phyloP scores from a whole-genome alignment of 1,140 invertebrate genomes.

The Thaumetopoea pityocampa region DNA sequence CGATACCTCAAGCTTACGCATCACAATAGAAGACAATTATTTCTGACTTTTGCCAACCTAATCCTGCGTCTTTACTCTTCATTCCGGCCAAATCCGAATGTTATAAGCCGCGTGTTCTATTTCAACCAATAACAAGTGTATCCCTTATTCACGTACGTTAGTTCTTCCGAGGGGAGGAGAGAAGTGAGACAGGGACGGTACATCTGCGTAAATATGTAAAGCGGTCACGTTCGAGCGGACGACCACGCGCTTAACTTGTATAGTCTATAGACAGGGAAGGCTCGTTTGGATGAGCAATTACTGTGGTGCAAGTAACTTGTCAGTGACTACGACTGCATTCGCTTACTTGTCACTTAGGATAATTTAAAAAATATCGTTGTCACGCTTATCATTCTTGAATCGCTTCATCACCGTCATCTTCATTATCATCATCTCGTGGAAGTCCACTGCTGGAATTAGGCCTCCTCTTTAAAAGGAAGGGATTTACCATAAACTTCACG shows the following conservation, averaged over 20 bases:
- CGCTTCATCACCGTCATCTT: no score
- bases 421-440: no score
- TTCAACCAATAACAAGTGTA: constrained; percentile 51
- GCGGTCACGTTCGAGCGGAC: constrained; percentile 52
- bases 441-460: no score
- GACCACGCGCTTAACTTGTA: constrained; percentile 48
- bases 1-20: no score
- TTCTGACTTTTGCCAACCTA: constrained; percentile 10
- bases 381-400: no score
- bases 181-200: constrained; percentile 27
- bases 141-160: constrained; percentile 32
- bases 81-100: constrained; percentile 32
- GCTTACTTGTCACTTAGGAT: no score
- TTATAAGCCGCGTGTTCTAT: constrained; percentile 47
- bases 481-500: no score
- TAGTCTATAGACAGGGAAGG: constrained; percentile 26
- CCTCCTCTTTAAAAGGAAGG: no score
- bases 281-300: constrained; percentile 21
- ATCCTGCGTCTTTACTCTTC: constrained; percentile 13
- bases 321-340: no score
- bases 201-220: constrained; percentile 68
- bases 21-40: not conserved
- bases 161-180: constrained; percentile 38
- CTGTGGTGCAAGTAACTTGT: constrained; percentile 9
- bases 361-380: no score